Evolutionary conservation across 2,113 vertebrate species (phyloP).

Genomic region (Platichthys flesus): DNA sequence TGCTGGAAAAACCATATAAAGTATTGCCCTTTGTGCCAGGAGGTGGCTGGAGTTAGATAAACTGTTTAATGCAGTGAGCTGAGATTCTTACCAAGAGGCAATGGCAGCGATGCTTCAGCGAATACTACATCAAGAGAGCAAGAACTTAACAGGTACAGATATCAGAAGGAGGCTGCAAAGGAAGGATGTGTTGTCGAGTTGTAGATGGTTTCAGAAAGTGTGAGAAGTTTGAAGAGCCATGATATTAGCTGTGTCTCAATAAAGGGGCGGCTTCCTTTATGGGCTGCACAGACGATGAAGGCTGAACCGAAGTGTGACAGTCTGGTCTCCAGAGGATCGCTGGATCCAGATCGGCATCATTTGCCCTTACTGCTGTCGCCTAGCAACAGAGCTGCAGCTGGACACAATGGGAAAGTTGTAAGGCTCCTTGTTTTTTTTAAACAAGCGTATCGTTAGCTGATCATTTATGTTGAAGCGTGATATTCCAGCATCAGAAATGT

Average conservation of each 20-base stretch:
- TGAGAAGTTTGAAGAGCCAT: constrained; percentile 1
- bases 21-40: constrained; percentile 25
- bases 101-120: neutral
- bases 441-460: too few relatives aligned
- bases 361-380: too few relatives aligned
- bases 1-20: constrained; percentile 28
- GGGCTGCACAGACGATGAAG: too few relatives aligned
- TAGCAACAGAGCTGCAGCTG: too few relatives aligned
- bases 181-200: constrained; percentile 12
- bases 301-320: too few relatives aligned
- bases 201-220: neutral
- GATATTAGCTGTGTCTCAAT: neutral
- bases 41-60: constrained; percentile 5
- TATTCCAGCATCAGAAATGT: too few relatives aligned
- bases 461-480: too few relatives aligned
- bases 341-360: too few relatives aligned
- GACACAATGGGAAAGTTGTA: too few relatives aligned
- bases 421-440: too few relatives aligned
- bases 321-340: too few relatives aligned
- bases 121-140: neutral
- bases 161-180: neutral
- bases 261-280: too few relatives aligned
- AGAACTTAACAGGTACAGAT: constrained; percentile 7
- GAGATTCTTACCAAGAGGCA: neutral
- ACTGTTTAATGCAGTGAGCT: constrained; percentile 5